Evolutionary conservation across 2,113 vertebrate genomes (phyloP).

Genomic region (Protobothrops flavoviridis): DNA sequence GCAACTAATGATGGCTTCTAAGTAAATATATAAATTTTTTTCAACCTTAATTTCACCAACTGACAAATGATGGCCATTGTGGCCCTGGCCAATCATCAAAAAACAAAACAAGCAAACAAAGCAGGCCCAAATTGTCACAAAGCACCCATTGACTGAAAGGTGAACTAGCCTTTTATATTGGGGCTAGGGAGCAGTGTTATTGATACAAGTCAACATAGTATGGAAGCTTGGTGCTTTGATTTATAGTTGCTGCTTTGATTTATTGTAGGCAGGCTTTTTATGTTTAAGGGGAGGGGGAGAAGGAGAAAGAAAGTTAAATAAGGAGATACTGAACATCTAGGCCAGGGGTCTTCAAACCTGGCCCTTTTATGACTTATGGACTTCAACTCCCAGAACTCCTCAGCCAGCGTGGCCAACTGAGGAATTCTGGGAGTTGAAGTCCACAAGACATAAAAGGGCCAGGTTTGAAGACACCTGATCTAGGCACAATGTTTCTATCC

Average conservation of each 20-base stretch:
- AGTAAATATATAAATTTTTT: background rate
- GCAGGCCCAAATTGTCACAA: background rate
- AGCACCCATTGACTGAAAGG: background rate
- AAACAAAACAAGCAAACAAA: background rate
- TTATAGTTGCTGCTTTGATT: no score
- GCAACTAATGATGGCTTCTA: background rate
- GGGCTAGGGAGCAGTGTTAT: background rate
- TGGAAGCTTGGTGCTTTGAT: no score
- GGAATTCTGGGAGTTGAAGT: no score
- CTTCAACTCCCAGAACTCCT: no score
- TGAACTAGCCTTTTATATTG: background rate
- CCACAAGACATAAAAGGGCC: no score
- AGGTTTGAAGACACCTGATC: no score
- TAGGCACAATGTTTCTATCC: no score
- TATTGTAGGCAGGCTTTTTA: background rate
- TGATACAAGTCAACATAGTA: background rate
- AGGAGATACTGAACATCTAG: background rate
- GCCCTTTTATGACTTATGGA: no score
- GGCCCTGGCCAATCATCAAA: background rate
- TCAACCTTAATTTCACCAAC: background rate
- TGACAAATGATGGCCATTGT: background rate
- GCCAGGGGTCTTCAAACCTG: no score
- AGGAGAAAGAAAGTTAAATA: background rate
- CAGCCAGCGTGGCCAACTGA: no score
- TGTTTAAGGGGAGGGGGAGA: background rate